Evolutionary conservation across 1,140 invertebrate genomes (phyloP), one percentile per base, ranked within the genome.

Genomic region (Cardiocondyla obscurior): DNA sequence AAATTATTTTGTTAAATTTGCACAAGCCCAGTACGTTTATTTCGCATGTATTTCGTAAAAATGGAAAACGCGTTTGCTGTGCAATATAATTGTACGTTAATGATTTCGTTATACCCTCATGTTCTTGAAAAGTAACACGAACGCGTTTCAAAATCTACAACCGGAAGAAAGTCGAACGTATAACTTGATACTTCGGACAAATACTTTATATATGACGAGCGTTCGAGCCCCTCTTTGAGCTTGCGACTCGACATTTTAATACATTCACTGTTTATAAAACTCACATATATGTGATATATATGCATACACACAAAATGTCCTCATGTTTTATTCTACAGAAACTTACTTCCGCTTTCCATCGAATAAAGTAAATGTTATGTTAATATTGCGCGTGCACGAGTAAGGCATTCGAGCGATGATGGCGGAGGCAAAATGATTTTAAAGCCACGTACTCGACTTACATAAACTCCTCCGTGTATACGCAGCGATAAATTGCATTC

Each of bases 221-320:
- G 58, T 51, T 39, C 33, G 46, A 19, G 44, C 16, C n/a, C n/a
- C 57, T 42, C 28, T 44, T 58, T 49, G 22, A 58, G 10, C 46
- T 55, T 36, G 33, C 65, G 36, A 74, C 36, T 76, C 39, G 53
- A 76, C 69, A 73, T 73, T 70, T 81, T 74, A 81, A 81, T 81
- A 58, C 28, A 51, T 51, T 76, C 69, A 12, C 22, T 46, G 69
- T 57, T 81, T 76, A 69, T 79, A 67, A 79, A 79, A 79, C 44
- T 77, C 73, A 3, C 4, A 12, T 22, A 12, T 22, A 25, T 22
- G n/a, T n/a, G n/a, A 19, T 36, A 14, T 12, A 12, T 44, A n/a
- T n/a, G n/a, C 53, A 25, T 28, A 30, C 14, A 57, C 25, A 19
- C 28, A 30, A 3, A 53, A 67, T 30, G 46, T 69, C n/a, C 33